Percentiles rank a stretch among this genome's conserved stretches.
Evolutionary conservation across 2,797 vertebrate species (phyloP).

Genomic region (Danio albolineatus): DNA sequence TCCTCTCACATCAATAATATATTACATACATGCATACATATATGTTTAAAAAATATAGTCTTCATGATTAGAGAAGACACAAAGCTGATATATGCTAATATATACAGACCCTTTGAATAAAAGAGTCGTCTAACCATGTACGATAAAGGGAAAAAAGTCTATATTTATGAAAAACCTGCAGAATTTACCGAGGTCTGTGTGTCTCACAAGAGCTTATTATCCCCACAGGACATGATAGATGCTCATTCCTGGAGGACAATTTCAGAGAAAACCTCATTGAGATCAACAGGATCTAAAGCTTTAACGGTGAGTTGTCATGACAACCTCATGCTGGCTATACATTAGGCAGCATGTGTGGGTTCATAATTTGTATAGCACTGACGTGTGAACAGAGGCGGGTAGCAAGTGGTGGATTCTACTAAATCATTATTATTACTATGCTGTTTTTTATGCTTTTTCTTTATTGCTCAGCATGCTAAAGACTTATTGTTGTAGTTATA

Average conservation of each 20-base stretch:
- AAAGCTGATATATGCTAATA: too few relatives aligned
- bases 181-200: background rate
- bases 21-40: too few relatives aligned
- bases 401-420: background rate
- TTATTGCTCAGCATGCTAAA: too few relatives aligned
- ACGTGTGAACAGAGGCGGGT: background rate
- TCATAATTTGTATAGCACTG: slow-evolving; percentile 28
- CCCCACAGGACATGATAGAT: slow-evolving; percentile 10
- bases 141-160: background rate
- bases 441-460: too few relatives aligned
- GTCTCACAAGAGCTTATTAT: slow-evolving; percentile 15
- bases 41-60: too few relatives aligned
- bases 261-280: slow-evolving; percentile 24
- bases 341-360: slow-evolving; percentile 21
- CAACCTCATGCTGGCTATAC: slow-evolving; percentile 32
- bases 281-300: slow-evolving; percentile 26
- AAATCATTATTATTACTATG: background rate
- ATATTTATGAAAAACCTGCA: background rate
- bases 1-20: too few relatives aligned
- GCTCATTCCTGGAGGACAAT: slow-evolving; percentile 15
- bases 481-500: too few relatives aligned
- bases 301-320: slow-evolving; percentile 33
- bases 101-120: too few relatives aligned
- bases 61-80: too few relatives aligned
- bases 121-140: background rate